Evolutionary conservation across 2,888 invertebrate species (phyloP).

Genomic region (Aromia moschata): DNA sequence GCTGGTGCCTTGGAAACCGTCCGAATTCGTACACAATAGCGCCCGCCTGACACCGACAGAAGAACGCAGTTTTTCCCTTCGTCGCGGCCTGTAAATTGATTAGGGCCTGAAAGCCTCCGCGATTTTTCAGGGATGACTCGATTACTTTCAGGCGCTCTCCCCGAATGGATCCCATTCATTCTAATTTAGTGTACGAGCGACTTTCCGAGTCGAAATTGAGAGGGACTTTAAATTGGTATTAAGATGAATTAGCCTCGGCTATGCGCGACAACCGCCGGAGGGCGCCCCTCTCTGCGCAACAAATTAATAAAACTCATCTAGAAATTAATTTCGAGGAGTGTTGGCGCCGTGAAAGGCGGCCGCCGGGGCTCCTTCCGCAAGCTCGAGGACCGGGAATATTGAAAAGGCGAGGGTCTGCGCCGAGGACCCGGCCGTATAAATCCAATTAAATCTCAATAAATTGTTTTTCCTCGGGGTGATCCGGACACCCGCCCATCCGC

Average conservation of each 20-base stretch:
- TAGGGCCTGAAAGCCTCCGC: conserved; percentile 48
- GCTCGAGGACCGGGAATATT: conserved; percentile 15
- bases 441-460: conserved; percentile 4
- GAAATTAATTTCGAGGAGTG: conserved; percentile 36
- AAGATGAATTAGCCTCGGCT: conserved; percentile 46
- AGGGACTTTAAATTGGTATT: conserved; percentile 45
- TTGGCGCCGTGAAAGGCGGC: neutral
- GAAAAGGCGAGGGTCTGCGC: neutral
- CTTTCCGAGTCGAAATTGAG: conserved; percentile 42
- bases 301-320: conserved; percentile 42
- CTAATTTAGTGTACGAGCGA: conserved; percentile 49
- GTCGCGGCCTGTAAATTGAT: conserved; percentile 49
- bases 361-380: conserved; percentile 1
- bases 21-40: neutral
- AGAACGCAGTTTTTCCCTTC: conserved; percentile 28
- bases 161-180: conserved; percentile 51
- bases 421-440: neutral
- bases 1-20: neutral
- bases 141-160: conserved; percentile 49
- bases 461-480: neutral
- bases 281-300: conserved; percentile 21
- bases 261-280: conserved; percentile 21
- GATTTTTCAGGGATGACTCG: conserved; percentile 53
- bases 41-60: conserved; percentile 24
- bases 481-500: neutral